Evolutionary conservation across 1,140 invertebrate genomes (phyloP), one percentile per base, ranked within the genome.

Genomic region (Megathymus violae): DNA sequence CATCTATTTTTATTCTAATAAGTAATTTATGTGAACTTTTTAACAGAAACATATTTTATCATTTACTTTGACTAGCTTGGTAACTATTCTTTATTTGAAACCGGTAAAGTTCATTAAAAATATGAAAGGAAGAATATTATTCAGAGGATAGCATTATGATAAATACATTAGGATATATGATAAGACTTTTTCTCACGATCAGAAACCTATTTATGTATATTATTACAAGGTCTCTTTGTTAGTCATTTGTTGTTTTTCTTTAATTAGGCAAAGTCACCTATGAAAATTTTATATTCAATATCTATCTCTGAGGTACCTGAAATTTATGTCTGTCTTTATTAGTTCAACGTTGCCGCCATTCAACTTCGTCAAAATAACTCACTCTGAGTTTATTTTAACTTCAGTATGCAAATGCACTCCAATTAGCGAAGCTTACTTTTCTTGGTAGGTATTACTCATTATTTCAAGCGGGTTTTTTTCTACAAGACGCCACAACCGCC

Each of bases 371-470:
- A 82, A 82, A 81, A 87, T 85, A 87, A 84, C 73, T 88, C 75
- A 80, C 72, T 85, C 74, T 52, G 71, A 77, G 69, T 88, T 85
- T 84, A 81, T 80, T 85, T 83, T 81, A 59, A 88, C 81, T 86
- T 83, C 78, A 82, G 71, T 84, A 88, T 88, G 88, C 83, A 88
- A 88, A 90, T 88, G 80, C 84, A 88, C 74, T 84, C 81, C 85
- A 88, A 90, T 90, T 86, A 90, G 82, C 82, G 77, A 71, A 71
- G 78, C 79, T 81, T 82, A 82, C 71, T 75, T 85, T 82, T 78
- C 81, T 88, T 77, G 65, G 78, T 82, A 74, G 73, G 78, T 82
- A 85, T 84, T 82, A 85, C 78, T 91, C 85, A 90, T 90, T 90
- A 90, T 88, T 85, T 83, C 78, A 76, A 82, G 79, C 73, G 78